Base-by-base conservation (phyloP, 2,797 vertebrate species). In the Synanceia verrucosa region DNA sequence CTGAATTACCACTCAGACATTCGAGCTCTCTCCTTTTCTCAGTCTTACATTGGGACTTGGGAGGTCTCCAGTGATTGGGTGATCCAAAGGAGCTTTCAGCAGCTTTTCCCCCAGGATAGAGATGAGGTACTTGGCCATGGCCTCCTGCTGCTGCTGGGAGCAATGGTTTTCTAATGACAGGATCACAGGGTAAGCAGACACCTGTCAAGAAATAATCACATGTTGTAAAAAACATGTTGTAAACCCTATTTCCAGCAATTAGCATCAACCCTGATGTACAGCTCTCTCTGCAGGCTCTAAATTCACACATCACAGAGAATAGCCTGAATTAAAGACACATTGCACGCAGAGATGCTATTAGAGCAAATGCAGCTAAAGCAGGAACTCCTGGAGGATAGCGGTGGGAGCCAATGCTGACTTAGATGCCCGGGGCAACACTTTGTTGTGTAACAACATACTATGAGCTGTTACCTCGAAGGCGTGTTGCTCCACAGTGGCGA, bases 101-200 rank as follows among this genome's bases (percentile, higher is more conserved):
- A 97, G 89, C 51, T 90, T 91, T 2, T 95, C 93, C 48, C 94
- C 94, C 1, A 97, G 89, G 69, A 95, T 93, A 11, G 2, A 88
- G 73, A 91, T 72, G 70, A 98, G 72, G 77, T 90, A 83, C 0
- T 82, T 33, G 65, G 96, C 95, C 93, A 97, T 96, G 53, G 94
- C 86, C 75, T 95, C 93, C 83, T 98, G 96, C 78, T 98, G 97
- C 19, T 86, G 26, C 28, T 66, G 70, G 28, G 91, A 95, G 85
- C 96, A 97, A 79, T 97, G 97, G 73, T 96, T 97, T 84, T 98
- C 96, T 90, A 97, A 78, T 9, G 96, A 98, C 34, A 98, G 87
- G 41, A 97, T 88, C 59, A 98, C 34, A 0, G 96, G 96, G 83
- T 95, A 97, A 5, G 92, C 89, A 39, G 96, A 97, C 28, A 90